Percentiles rank a stretch among this genome's conserved stretches.
These are phyloP conservation scores for Fragum whitleyi DNA, from an alignment of 2,888 invertebrate genomes.

Conservation along the genomic window DNA sequence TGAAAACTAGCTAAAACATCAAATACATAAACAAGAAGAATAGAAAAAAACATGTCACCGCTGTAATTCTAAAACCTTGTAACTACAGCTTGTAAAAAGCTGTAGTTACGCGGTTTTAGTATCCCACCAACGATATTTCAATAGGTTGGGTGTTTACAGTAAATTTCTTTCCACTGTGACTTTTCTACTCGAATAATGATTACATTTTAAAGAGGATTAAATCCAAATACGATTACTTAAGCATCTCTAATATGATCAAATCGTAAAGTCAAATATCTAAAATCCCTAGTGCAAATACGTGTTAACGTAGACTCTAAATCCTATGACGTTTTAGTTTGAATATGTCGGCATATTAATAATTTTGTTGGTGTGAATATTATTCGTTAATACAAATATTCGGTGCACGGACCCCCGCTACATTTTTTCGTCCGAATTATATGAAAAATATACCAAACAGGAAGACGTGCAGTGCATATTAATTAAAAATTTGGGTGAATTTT, in stretches of 20 bases:
- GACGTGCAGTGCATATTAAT: no score
- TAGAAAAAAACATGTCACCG: no score
- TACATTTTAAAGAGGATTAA: constrained; percentile 1
- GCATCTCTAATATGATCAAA: not conserved
- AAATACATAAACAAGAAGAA: no score
- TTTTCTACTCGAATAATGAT: not conserved
- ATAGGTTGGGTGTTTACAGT: not conserved
- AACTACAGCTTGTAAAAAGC: no score
- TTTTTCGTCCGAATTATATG: no score
- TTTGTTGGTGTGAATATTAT: no score
- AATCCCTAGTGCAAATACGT: not conserved
- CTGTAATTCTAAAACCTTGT: no score
- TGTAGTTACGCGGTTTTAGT: no score
- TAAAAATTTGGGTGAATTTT: no score
- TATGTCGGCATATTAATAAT: not conserved
- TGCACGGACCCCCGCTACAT: not conserved
- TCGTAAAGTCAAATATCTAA: not conserved
- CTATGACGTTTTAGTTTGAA: not conserved
- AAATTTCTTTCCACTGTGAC: not conserved
- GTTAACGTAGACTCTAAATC: not conserved
- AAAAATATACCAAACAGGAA: no score
- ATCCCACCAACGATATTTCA: no score
- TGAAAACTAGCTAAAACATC: no score
- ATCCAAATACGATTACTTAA: not conserved
- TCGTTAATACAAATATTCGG: not conserved